These are phyloP conservation scores for Pogonus chalceus DNA, from an alignment of 1,140 invertebrate genomes.

Conservation along the genomic window DNA sequence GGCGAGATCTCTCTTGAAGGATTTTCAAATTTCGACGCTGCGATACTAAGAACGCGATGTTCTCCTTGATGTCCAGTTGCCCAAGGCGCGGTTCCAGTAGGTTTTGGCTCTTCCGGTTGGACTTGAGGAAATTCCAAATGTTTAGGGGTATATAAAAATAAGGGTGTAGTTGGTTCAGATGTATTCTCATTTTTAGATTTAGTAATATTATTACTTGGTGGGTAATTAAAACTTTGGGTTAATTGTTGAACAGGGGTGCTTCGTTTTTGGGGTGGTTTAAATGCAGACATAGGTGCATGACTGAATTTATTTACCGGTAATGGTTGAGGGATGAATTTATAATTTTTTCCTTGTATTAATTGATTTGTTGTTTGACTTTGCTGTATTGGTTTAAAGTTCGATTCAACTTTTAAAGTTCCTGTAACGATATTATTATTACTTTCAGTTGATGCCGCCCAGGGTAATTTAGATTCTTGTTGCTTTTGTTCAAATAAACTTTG, in stretches of 20 bases:
- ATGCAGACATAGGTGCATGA: constrained; percentile 59
- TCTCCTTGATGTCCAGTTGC: constrained; percentile 17
- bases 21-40: constrained; percentile 39
- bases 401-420: constrained; percentile 36
- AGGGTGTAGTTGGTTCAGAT: constrained; percentile 11
- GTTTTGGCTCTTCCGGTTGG: constrained; percentile 2
- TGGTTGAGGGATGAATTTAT: constrained; percentile 39
- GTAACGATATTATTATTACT: constrained; percentile 29
- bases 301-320: constrained; percentile 56
- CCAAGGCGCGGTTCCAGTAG: constrained; percentile 29
- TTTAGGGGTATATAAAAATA: constrained; percentile 32
- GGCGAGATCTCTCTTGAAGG: constrained; percentile 10
- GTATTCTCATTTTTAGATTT: background rate
- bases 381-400: constrained; percentile 21
- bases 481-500: constrained; percentile 35
- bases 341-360: constrained; percentile 23
- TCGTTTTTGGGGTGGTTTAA: constrained; percentile 41
- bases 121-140: constrained; percentile 14
- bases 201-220: background rate
- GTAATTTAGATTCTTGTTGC: constrained; percentile 30
- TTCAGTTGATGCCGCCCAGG: constrained; percentile 33
- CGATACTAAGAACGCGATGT: constrained; percentile 32
- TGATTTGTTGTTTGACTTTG: background rate
- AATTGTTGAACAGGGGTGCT: constrained; percentile 9
- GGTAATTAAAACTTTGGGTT: background rate